Conservation (phyloP, 2,888 invertebrate species). For the Hylaea fasciaria region DNA sequence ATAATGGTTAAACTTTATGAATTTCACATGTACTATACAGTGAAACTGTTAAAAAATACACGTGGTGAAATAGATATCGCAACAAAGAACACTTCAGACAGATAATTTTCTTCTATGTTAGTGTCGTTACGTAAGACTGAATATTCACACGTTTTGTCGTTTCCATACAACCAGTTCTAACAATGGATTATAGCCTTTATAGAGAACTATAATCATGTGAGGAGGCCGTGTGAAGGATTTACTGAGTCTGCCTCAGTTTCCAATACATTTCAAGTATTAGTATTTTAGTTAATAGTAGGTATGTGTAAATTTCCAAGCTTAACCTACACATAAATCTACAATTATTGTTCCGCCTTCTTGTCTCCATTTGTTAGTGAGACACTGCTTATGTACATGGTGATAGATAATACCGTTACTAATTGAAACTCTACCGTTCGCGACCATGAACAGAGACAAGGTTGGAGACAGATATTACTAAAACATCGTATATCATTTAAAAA, state of each 20-base stretch:
- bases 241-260: not conserved
- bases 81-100: not conserved
- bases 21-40: no score
- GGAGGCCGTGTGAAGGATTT: conserved; percentile 4
- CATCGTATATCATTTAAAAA: no score
- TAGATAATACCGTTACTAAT: no score
- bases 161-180: conserved; percentile 15
- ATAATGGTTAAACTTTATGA: no score
- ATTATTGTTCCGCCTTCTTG: not conserved
- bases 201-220: not conserved
- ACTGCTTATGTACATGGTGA: no score
- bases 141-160: conserved; percentile 30
- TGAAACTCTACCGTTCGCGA: no score
- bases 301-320: no score
- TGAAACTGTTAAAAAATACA: not conserved
- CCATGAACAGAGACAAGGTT: no score
- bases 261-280: no score
- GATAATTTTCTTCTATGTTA: conserved; percentile 2
- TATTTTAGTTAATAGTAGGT: no score
- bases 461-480: no score
- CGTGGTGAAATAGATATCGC: not conserved
- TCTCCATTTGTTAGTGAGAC: not conserved
- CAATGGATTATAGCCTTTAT: conserved; percentile 18
- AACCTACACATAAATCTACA: not conserved
- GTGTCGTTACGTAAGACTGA: conserved; percentile 15